phyloP scores from a whole-genome alignment of 2,888 invertebrate species.

The Diarsia dahlii region DNA sequence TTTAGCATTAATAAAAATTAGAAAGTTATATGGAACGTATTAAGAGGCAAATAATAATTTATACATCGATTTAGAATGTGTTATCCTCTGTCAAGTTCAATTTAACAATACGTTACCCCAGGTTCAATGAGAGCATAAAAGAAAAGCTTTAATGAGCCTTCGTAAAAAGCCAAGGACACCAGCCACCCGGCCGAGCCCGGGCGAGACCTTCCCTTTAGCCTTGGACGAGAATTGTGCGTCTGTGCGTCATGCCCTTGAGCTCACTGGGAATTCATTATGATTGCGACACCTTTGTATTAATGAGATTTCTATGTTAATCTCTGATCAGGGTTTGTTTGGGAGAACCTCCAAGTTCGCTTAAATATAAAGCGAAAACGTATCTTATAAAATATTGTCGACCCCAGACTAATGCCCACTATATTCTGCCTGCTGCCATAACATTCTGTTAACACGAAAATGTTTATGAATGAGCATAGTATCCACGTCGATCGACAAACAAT shows the following conservation, averaged over 20 bases:
- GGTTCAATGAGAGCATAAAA: conserved; percentile 62
- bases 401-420: conserved; percentile 16
- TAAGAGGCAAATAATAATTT: conserved; percentile 4
- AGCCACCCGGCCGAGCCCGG: conserved; percentile 68
- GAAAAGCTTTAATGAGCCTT: conserved; percentile 49
- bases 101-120: neutral
- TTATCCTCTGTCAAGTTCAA: conserved; percentile 6
- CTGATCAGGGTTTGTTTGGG: conserved; percentile 4
- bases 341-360: neutral
- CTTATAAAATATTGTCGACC: conserved; percentile 5
- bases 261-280: conserved; percentile 44
- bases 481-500: conserved; percentile 45
- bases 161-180: conserved; percentile 79
- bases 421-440: conserved; percentile 32
- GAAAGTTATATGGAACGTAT: conserved; percentile 22
- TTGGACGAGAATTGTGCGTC: conserved; percentile 74
- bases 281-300: conserved; percentile 31
- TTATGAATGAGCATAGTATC: conserved; percentile 57
- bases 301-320: conserved; percentile 17
- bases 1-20: conserved; percentile 52
- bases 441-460: conserved; percentile 58
- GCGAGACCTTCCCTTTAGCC: conserved; percentile 78
- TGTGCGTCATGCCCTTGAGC: conserved; percentile 75
- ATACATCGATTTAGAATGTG: neutral
- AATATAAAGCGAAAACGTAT: conserved; percentile 4